Evolutionary conservation across 1,140 invertebrate species (phyloP), one percentile per base, ranked within the genome.

Genomic region (Nasonia longicornis): DNA sequence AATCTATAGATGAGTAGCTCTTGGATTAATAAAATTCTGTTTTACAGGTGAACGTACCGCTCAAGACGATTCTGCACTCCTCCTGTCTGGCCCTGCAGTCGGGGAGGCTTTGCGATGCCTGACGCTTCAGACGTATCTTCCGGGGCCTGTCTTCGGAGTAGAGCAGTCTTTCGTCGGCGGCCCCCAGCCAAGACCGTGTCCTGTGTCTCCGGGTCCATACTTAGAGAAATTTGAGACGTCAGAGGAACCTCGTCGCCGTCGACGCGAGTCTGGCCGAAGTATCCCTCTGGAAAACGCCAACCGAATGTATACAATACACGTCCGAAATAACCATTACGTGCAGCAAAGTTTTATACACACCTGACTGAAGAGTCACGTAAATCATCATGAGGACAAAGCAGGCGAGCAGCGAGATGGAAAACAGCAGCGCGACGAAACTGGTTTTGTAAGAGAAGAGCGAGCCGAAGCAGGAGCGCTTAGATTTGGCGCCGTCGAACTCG

Each of bases 21-120:
- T 66, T 66, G 2, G 16, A 66, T 35, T 35, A 35, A 35, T 3
- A 35, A 35, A 3, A 35, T 35, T 35, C 1, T 22, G 10, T 66
- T 66, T 20, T 66, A 48, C 45, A 48, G 14, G 45, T 48, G 45
- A 10, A 48, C 14, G 8, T 82, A 82, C 81, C 64, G 14, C 74
- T 11, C 6, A 82, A 45, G 45, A 82, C 29, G n/a, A 79, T 58
- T 16, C 63, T 31, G 35, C 81, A 82, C 45, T 79, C 77, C 10
- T 79, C 48, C 11, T 79, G 35, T 58, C 38, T 72, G 16, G 4
- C 58, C 1, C 7, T 52, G n/a, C 81, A 82, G 14, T 81, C 69
- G 14, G 29, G 42, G 0, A 16, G 12, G 26, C 12, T 48, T 64
- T 64, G 71, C 7, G 63, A 11, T 35, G 48, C 26, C 11, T 82